Evolutionary conservation across 1,140 invertebrate genomes (phyloP).

Genomic region (Triops longicaudatus): DNA sequence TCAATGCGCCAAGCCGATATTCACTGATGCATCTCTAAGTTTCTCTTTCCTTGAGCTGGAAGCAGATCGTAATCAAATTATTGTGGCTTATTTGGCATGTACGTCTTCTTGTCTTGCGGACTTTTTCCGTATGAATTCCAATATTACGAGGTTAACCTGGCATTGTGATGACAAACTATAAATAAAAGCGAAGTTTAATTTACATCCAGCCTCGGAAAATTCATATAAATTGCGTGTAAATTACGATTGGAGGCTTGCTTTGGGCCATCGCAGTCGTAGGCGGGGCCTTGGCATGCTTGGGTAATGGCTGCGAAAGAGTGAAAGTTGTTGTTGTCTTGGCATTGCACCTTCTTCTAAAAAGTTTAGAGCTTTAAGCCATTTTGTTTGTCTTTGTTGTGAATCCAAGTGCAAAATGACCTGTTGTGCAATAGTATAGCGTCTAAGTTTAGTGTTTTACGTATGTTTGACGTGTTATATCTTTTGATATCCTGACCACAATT

Average conservation of each 20-base stretch:
- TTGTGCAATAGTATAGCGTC: too few species aligned
- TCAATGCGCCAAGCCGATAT: constrained; percentile 7
- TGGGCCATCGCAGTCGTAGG: background rate
- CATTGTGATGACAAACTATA: background rate
- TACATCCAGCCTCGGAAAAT: background rate
- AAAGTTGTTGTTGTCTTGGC: background rate
- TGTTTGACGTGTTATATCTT: too few species aligned
- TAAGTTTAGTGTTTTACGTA: too few species aligned
- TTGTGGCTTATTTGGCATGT: background rate
- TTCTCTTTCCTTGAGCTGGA: background rate
- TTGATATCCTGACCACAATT: too few species aligned
- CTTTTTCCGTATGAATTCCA: constrained; percentile 3
- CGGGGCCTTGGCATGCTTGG: background rate
- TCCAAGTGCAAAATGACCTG: too few species aligned
- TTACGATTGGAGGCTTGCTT: too few species aligned
- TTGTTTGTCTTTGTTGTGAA: too few species aligned
- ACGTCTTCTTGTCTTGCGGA: background rate
- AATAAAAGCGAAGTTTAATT: background rate
- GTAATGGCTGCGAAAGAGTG: background rate
- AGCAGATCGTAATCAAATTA: constrained; percentile 2
- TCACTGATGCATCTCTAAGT: background rate
- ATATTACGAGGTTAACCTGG: background rate
- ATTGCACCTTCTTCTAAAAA: too few species aligned
- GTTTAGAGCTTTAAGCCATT: too few species aligned
- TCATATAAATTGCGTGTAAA: too few species aligned